Evolutionary conservation across 1,140 invertebrate genomes (phyloP).

Genomic region (Zophobas atratus): DNA sequence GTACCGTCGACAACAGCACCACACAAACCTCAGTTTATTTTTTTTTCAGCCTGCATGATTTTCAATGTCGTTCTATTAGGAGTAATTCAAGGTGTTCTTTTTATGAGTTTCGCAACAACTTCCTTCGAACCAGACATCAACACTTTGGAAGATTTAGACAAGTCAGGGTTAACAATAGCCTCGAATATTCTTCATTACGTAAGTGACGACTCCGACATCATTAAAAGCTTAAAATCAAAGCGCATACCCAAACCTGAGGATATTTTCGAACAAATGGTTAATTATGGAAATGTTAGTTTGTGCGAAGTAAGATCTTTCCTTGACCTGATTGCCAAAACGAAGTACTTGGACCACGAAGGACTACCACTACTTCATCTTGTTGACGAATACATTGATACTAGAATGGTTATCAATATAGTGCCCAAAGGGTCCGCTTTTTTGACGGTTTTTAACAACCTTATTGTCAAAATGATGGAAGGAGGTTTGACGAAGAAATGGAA

Average conservation of each 20-base stretch:
- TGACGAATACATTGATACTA: slow-evolving; percentile 42
- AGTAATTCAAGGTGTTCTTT: slow-evolving; percentile 19
- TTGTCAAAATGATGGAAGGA: neutral
- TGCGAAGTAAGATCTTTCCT: slow-evolving; percentile 29
- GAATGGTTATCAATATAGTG: slow-evolving; percentile 41
- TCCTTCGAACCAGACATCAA: slow-evolving; percentile 46
- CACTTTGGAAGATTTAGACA: slow-evolving; percentile 44
- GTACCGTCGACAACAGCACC: neutral
- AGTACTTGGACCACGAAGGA: neutral
- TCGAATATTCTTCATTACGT: slow-evolving; percentile 1
- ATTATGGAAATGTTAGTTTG: slow-evolving; percentile 21
- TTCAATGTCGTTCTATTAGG: slow-evolving; percentile 22
- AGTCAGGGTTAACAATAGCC: slow-evolving; percentile 21
- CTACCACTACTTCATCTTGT: slow-evolving; percentile 42
- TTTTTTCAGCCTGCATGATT: slow-evolving; percentile 14
- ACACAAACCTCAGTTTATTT: neutral
- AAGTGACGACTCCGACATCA: slow-evolving; percentile 17
- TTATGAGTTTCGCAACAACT: slow-evolving; percentile 16
- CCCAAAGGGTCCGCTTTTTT: slow-evolving; percentile 50
- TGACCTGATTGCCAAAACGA: slow-evolving; percentile 18
- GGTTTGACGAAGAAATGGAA: neutral
- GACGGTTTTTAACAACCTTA: slow-evolving; percentile 29
- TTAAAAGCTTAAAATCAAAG: slow-evolving; percentile 4
- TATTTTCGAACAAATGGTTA: slow-evolving; percentile 19
- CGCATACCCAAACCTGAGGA: neutral